These are phyloP conservation scores for Pipa parva DNA, from an alignment of 2,113 vertebrate genomes.

Conservation along the genomic window DNA sequence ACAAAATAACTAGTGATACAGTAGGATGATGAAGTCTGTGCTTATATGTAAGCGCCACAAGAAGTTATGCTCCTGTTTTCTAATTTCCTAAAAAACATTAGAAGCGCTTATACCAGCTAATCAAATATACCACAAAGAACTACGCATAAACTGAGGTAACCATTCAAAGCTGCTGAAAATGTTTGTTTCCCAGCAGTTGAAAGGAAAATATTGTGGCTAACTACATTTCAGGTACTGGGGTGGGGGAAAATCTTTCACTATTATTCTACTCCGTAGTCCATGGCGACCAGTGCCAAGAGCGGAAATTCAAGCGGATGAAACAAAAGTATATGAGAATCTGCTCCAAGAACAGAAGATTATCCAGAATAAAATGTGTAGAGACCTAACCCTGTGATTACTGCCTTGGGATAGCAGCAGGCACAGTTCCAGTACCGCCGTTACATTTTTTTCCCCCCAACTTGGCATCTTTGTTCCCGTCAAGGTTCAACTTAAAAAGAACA, in stretches of 20 bases:
- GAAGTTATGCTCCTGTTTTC: no score
- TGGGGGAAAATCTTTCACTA: not conserved
- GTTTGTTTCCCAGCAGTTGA: not conserved
- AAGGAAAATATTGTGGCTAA: not conserved
- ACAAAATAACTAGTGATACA: no score
- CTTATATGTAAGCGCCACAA: no score
- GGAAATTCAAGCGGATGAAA: conserved; percentile 17
- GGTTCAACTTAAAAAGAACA: not conserved
- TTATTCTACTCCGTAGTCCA: conserved; percentile 1
- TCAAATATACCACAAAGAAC: no score
- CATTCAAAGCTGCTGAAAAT: not conserved
- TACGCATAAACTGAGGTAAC: not conserved
- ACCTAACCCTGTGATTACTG: conserved; percentile 29
- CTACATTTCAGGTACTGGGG: not conserved
- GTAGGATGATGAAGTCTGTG: no score
- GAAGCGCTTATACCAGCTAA: no score
- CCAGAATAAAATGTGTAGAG: conserved; percentile 16
- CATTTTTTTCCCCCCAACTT: conserved; percentile 11
- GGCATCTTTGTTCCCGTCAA: not conserved
- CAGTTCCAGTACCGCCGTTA: not conserved
- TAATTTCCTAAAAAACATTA: no score
- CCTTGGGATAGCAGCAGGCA: conserved; percentile 18
- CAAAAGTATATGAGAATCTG: not conserved
- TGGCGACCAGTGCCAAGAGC: not conserved
- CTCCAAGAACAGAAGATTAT: conserved; percentile 23